Percentiles rank a stretch among this genome's conserved stretches.
Conservation (phyloP, 2,113 vertebrate genomes). For the Seriola quinqueradiata region DNA sequence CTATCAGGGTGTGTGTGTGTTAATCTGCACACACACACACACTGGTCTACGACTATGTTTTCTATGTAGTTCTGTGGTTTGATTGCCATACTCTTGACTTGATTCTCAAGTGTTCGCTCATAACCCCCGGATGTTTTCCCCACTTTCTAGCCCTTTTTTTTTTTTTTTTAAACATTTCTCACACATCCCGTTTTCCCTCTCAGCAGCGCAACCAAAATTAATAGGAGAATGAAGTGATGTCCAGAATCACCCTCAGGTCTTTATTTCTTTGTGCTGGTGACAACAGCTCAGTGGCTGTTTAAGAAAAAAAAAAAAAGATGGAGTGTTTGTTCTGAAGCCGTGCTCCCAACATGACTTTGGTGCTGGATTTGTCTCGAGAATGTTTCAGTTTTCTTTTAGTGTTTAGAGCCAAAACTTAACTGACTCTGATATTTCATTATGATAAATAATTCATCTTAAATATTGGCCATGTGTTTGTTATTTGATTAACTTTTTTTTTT, state of each 20-base stretch:
- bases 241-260: constrained; percentile 50
- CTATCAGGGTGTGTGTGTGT: constrained; percentile 31
- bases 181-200: constrained; percentile 42
- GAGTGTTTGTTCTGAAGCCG: constrained; percentile 2
- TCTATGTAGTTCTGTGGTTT: constrained; percentile 35
- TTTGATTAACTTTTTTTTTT: neutral
- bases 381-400: constrained; percentile 3
- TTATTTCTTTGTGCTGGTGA: neutral
- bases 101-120: constrained; percentile 6
- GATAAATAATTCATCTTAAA: neutral
- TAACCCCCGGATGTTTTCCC: constrained; percentile 38
- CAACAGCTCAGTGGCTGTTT: neutral
- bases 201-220: constrained; percentile 79
- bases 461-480: constrained; percentile 9
- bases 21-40: constrained; percentile 15
- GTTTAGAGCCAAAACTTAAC: neutral
- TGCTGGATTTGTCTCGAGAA: neutral
- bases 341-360: neutral
- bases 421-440: neutral
- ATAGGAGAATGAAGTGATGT: constrained; percentile 20
- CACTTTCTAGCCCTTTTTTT: constrained; percentile 27
- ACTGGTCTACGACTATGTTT: neutral
- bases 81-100: constrained; percentile 17
- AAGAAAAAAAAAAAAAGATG: too few species aligned
- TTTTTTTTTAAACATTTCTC: constrained; percentile 30